Base-by-base conservation (phyloP, 2,113 vertebrate species). In the Rana temporaria region DNA sequence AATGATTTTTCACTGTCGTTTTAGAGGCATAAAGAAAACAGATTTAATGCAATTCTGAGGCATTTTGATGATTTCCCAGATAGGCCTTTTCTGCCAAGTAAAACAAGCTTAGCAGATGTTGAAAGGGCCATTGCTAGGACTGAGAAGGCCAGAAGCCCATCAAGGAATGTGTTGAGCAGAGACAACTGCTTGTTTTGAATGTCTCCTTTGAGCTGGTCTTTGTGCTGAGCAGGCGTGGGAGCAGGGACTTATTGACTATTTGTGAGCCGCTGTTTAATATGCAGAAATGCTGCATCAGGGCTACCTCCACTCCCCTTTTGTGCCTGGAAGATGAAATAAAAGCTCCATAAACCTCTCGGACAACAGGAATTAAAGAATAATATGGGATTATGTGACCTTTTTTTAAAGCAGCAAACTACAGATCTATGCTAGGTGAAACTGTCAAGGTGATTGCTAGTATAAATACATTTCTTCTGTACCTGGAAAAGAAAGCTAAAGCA, bases 221-320 rank as follows among this genome's bases (percentile, higher is more conserved):
- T 93, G 89, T 92, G 88, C 88, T 34, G 86, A 87, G 85, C 87
- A 88, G 87, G 91, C 92, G 84, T 92, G 92, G 89, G 92, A 93
- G 93, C 91, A 94, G 72, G 34, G 62, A 83, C 19, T 83, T 91
- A 91, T 83, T 92, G 92, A 93, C 94, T 92, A 84, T 90, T 91
- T 90, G 90, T 95, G 92, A 89, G 88, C 93, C 94, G 88, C 95
- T 96, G 88, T 85, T 94, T 93, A 95, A 95, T 93, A 96, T 96
- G 93, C 95, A 95, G 90, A 89, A 92, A 90, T 91, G 92, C 89
- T 87, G 87, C 88, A 86, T 88, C 89, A 76, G 88, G 88, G 88
- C 88, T 87, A 82, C 66, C 89, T 85, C 88, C 90, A 88, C 84
- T 20, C 90, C 89, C 88, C 88, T 86, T 64, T 85, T 67, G 67